Evolutionary conservation across 2,113 vertebrate species (phyloP).

Genomic region (Sylvietta virens): DNA sequence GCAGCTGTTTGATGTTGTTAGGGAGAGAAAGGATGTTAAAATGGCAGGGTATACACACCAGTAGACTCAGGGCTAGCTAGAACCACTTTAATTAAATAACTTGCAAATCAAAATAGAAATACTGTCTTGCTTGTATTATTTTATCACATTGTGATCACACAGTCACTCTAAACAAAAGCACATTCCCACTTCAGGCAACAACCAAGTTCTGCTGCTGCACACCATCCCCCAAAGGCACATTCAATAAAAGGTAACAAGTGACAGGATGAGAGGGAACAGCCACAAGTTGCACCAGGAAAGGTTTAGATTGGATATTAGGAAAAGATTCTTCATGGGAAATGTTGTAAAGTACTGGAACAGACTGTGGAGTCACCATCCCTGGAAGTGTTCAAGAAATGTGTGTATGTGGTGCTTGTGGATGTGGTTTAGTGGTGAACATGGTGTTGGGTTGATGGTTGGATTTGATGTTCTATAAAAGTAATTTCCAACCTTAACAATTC

Average conservation of each 20-base stretch:
- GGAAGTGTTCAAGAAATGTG: neutral
- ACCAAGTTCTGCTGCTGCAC: accelerated
- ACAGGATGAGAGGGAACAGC: neutral
- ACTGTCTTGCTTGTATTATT: neutral
- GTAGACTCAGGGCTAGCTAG: neutral
- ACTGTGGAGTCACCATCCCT: neutral
- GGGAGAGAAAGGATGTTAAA: neutral
- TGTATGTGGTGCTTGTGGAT: too few species aligned
- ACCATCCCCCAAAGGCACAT: neutral
- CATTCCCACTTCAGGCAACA: neutral
- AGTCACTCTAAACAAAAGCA: neutral
- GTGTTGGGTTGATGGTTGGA: neutral
- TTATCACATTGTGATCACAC: neutral
- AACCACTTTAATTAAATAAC: neutral
- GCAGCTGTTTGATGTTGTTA: neutral
- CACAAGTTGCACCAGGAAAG: neutral
- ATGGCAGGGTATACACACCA: neutral
- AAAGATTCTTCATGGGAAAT: neutral
- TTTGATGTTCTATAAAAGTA: neutral
- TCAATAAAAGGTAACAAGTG: neutral
- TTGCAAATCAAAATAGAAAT: neutral
- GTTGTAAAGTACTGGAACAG: neutral
- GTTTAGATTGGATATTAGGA: neutral
- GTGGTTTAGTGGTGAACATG: neutral
- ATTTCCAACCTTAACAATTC: neutral